These are phyloP conservation scores for Doryteuthis pealeii DNA, from an alignment of 1,140 invertebrate genomes.

Conservation along the genomic window DNA sequence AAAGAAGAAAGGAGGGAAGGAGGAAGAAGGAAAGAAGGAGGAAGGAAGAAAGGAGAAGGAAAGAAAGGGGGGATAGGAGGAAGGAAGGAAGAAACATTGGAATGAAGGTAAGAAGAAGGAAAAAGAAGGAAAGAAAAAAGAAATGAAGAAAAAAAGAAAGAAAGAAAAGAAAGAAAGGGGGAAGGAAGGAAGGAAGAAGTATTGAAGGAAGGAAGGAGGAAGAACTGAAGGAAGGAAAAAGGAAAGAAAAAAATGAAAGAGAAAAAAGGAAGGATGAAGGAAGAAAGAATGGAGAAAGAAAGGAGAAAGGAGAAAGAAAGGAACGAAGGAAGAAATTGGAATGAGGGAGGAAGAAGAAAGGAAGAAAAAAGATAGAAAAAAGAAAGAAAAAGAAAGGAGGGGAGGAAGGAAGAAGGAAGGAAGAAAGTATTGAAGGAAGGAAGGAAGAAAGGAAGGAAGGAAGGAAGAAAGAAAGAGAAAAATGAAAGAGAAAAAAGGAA, in stretches of 20 bases:
- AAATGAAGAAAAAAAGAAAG: background rate
- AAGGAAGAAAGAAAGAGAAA: background rate
- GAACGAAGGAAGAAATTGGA: background rate
- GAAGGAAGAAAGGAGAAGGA: background rate
- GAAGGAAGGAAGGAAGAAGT: background rate
- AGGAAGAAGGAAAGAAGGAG: background rate
- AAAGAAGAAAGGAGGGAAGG: background rate
- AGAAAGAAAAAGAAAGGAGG: background rate
- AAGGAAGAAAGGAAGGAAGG: background rate
- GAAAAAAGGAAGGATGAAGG: background rate
- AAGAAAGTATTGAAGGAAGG: background rate
- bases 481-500: background rate
- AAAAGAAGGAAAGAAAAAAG: background rate
- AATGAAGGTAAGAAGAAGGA: background rate
- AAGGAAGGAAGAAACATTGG: background rate
- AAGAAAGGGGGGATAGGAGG: background rate
- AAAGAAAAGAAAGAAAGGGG: background rate
- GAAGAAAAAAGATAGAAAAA: background rate
- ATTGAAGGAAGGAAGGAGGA: background rate
- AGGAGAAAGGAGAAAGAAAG: background rate
- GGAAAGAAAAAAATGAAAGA: background rate
- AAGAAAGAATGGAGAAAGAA: too few species aligned
- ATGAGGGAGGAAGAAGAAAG: background rate
- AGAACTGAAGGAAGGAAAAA: background rate
- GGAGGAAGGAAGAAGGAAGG: background rate